phyloP scores from a whole-genome alignment of 2,888 invertebrate species.

The Drosophila rellima region DNA sequence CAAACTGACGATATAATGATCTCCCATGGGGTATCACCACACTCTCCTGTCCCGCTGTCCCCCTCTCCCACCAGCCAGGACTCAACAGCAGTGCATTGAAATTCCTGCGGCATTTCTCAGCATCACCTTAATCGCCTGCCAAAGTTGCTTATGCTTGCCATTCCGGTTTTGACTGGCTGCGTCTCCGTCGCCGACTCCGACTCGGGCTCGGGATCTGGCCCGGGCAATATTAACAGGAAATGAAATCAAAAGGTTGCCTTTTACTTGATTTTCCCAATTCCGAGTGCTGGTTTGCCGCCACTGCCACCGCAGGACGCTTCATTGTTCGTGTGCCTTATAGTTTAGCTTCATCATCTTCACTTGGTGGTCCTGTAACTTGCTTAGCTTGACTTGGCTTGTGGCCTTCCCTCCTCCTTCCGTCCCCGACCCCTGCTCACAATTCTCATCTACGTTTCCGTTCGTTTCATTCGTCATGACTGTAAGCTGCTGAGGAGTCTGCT shows the following conservation, averaged over 20 bases:
- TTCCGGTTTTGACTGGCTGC: slow-evolving; percentile 38
- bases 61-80: not conserved
- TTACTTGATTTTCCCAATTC: slow-evolving; percentile 79
- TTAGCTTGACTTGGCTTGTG: slow-evolving; percentile 48
- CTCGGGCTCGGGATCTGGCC: slow-evolving; percentile 17
- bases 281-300: slow-evolving; percentile 33
- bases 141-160: slow-evolving; percentile 75
- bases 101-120: slow-evolving; percentile 76
- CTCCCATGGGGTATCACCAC: slow-evolving; percentile 65
- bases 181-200: slow-evolving; percentile 10
- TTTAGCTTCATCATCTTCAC: slow-evolving; percentile 77
- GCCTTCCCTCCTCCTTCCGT: slow-evolving; percentile 19
- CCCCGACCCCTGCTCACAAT: slow-evolving; percentile 5
- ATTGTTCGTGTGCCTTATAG: slow-evolving; percentile 71
- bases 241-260: slow-evolving; percentile 80
- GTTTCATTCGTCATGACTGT: slow-evolving; percentile 64
- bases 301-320: slow-evolving; percentile 30
- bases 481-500: slow-evolving; percentile 41
- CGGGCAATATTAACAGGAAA: slow-evolving; percentile 79
- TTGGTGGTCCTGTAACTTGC: slow-evolving; percentile 66
- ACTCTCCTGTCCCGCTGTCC: not conserved
- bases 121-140: slow-evolving; percentile 81
- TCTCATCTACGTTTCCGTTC: slow-evolving; percentile 63
- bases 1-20: slow-evolving; percentile 78
- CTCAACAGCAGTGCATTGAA: slow-evolving; percentile 64